Evolutionary conservation across 2,888 invertebrate species (phyloP), one percentile per base, ranked within the genome.

Genomic region (Abrostola tripartita): DNA sequence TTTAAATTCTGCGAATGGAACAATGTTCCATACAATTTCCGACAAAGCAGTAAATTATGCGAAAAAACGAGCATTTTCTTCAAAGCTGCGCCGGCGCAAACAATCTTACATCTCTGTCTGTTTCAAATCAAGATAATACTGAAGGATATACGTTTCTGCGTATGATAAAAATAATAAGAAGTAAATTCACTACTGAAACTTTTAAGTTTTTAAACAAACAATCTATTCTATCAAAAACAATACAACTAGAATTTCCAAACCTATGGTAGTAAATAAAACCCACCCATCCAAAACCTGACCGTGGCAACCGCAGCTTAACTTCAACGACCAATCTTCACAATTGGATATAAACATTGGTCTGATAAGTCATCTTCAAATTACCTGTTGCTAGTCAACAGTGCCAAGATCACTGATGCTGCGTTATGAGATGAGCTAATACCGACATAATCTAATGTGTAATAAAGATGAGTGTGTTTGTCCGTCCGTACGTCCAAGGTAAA

Each of bases 21-120:
- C 71, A 72, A 72, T 68, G 71, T 68, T 52, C 65, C 65, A 68
- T 68, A 68, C 47, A 71, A 68, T 65, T 67, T 62, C 65, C 65
- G 54, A 65, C 72, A 72, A 72, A 72, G 60, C 57, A 71, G 57
- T 47, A 68, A 72, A 58, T 52, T 9, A 24, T 12, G 54, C 54
- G 44, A 53, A 64, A 71, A 68, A 65, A 68, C 49, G 40, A 37
- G 10, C 36, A 41, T 50, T 5, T 24, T 9, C 24, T 24, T 24
- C 24, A 24, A 24, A 24, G 4, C 24, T 1, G 4, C 24, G 24
- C 24, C 24, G 1, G 24, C 24, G 24, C 24, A n/a, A n/a, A n/a
- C n/a, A n/a, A n/a, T n/a, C n/a, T n/a, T n/a, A n/a, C n/a, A n/a
- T n/a, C n/a, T n/a, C n/a, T n/a, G n/a, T n/a, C n/a, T n/a, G n/a